Evolutionary conservation across 92 coral and sea anemone genomes (phyloP).

Genomic region (Palythoa grandis): DNA sequence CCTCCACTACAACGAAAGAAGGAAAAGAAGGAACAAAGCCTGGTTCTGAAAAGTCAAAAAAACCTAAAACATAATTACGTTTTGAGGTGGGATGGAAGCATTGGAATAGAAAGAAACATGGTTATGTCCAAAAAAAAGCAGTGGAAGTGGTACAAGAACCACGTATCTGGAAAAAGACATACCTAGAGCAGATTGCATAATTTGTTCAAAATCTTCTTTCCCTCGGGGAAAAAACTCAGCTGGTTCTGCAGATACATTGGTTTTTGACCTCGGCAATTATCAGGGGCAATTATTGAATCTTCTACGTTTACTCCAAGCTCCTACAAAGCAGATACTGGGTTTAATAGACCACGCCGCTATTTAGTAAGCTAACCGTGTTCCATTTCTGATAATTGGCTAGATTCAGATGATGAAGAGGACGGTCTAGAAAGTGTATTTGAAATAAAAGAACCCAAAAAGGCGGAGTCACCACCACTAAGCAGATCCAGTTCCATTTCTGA

Average conservation of each 20-base stretch:
- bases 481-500: constrained; percentile 5
- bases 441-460: constrained; percentile 2
- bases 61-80: not conserved
- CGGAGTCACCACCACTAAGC: constrained; percentile 4
- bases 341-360: constrained; percentile 30
- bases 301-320: constrained; percentile 26
- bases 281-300: constrained; percentile 35
- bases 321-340: constrained; percentile 37
- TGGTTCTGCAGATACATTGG: constrained; percentile 32
- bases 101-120: not conserved
- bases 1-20: not conserved
- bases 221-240: constrained; percentile 43
- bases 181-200: constrained; percentile 21
- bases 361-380: not conserved
- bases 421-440: constrained; percentile 10
- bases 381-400: constrained; percentile 3
- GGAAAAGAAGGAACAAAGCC: not conserved
- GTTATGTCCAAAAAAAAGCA: constrained; percentile 16
- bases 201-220: constrained; percentile 31
- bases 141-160: constrained; percentile 12
- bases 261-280: constrained; percentile 25
- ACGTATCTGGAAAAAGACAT: not conserved
- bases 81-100: not conserved
- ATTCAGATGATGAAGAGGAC: constrained; percentile 14
- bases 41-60: constrained; percentile 1